Conservation (phyloP, 2,888 invertebrate genomes). For the Furcula furcula region DNA sequence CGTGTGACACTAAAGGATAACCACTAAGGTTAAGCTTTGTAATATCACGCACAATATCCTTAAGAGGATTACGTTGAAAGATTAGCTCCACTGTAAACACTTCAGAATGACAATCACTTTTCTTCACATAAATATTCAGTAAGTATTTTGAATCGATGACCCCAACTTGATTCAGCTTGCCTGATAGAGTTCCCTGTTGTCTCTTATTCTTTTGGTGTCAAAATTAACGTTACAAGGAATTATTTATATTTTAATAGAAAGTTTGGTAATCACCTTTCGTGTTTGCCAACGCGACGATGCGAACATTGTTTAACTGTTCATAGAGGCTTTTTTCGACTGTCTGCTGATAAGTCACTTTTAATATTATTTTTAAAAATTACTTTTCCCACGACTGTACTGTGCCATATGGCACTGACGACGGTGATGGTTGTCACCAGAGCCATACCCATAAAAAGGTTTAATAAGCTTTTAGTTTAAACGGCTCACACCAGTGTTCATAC, state of each 20-base stretch:
- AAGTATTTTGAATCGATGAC: too few species aligned
- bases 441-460: slow-evolving; percentile 69
- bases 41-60: slow-evolving; percentile 50
- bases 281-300: neutral
- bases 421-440: slow-evolving; percentile 55
- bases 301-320: neutral
- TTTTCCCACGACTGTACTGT: slow-evolving; percentile 48
- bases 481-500: slow-evolving; percentile 45
- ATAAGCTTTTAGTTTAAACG: slow-evolving; percentile 61
- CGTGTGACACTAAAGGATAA: slow-evolving; percentile 67
- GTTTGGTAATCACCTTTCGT: too few species aligned
- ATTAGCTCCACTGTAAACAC: slow-evolving; percentile 2
- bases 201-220: too few species aligned
- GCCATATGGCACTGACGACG: slow-evolving; percentile 71
- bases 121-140: too few species aligned
- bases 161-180: too few species aligned
- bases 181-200: too few species aligned
- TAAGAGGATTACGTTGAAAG: slow-evolving; percentile 17
- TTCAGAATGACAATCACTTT: too few species aligned
- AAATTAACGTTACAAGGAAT: too few species aligned
- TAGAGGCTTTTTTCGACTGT: slow-evolving; percentile 4
- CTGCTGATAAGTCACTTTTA: slow-evolving; percentile 15
- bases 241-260: too few species aligned
- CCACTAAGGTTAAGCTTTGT: slow-evolving; percentile 64
- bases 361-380: slow-evolving; percentile 18